phyloP scores from a whole-genome alignment of 2,113 vertebrate species.

The Mastomys natalensis region DNA sequence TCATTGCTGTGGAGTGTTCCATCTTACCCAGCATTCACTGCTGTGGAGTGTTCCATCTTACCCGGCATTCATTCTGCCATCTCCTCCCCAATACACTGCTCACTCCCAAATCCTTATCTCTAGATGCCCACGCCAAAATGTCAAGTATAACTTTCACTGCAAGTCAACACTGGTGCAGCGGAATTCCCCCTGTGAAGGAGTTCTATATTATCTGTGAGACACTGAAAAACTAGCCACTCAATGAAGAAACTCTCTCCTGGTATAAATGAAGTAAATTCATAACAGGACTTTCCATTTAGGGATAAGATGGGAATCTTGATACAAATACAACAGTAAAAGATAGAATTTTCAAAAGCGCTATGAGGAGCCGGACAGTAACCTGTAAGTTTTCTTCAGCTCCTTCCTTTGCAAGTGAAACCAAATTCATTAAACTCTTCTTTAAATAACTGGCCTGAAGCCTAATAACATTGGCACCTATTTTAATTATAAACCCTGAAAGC shows the following conservation, averaged over 20 bases:
- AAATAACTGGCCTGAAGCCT: conserved; percentile 69
- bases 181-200: neutral
- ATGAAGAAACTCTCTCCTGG: neutral
- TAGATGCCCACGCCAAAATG: neutral
- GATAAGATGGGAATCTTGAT: conserved; percentile 19
- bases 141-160: neutral
- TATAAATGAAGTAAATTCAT: conserved; percentile 38
- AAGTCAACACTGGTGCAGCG: neutral
- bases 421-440: conserved; percentile 74
- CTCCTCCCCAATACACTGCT: neutral
- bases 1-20: neutral
- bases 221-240: conserved; percentile 7
- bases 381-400: conserved; percentile 35
- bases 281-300: neutral
- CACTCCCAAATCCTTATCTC: conserved; percentile 9
- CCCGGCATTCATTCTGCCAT: neutral
- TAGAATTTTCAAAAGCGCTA: neutral
- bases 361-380: conserved; percentile 48
- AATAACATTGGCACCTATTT: conserved; percentile 70
- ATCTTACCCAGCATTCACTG: neutral
- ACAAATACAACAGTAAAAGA: conserved; percentile 1
- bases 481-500: conserved; percentile 74
- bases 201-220: neutral
- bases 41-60: neutral
- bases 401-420: conserved; percentile 66